Percentiles rank a stretch among this genome's conserved stretches.
Conservation (phyloP, 1,140 invertebrate genomes). For the Charaxes varanes region DNA sequence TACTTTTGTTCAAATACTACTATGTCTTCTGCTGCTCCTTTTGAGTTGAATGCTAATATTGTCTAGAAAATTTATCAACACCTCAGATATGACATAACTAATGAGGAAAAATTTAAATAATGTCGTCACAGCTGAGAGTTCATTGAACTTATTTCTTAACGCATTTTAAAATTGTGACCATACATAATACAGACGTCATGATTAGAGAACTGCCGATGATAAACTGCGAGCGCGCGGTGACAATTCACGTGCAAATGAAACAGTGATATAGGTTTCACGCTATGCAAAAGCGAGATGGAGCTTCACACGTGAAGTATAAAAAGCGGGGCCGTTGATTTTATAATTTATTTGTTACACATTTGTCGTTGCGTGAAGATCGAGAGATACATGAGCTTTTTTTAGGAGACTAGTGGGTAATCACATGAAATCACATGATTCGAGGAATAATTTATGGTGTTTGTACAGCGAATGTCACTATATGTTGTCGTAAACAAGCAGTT, state of each 20-base stretch:
- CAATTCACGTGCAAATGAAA: slow-evolving; percentile 48
- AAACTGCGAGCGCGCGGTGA: slow-evolving; percentile 50
- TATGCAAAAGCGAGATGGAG: slow-evolving; percentile 29
- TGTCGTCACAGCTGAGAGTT: slow-evolving; percentile 22
- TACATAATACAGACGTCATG: slow-evolving; percentile 63
- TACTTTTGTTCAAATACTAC: neutral
- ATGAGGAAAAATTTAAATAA: slow-evolving; percentile 5
- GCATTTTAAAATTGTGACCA: slow-evolving; percentile 46
- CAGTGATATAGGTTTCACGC: slow-evolving; percentile 17
- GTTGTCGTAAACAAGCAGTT: slow-evolving; percentile 51
- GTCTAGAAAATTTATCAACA: too few relatives aligned
- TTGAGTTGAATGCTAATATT: too few relatives aligned
- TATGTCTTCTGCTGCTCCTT: too few relatives aligned
- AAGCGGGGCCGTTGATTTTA: slow-evolving; percentile 67
- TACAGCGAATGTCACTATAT: slow-evolving; percentile 47
- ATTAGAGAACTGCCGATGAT: slow-evolving; percentile 55
- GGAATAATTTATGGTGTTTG: slow-evolving; percentile 69
- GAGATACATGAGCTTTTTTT: slow-evolving; percentile 71
- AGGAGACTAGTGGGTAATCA: slow-evolving; percentile 56
- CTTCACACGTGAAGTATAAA: slow-evolving; percentile 53
- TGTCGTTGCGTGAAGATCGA: slow-evolving; percentile 71
- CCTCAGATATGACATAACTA: too few relatives aligned
- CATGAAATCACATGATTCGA: slow-evolving; percentile 70
- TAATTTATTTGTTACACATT: slow-evolving; percentile 74
- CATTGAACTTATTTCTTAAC: slow-evolving; percentile 42